phyloP scores from a whole-genome alignment of 2,797 vertebrate genomes.

The Tragopan temminckii region DNA sequence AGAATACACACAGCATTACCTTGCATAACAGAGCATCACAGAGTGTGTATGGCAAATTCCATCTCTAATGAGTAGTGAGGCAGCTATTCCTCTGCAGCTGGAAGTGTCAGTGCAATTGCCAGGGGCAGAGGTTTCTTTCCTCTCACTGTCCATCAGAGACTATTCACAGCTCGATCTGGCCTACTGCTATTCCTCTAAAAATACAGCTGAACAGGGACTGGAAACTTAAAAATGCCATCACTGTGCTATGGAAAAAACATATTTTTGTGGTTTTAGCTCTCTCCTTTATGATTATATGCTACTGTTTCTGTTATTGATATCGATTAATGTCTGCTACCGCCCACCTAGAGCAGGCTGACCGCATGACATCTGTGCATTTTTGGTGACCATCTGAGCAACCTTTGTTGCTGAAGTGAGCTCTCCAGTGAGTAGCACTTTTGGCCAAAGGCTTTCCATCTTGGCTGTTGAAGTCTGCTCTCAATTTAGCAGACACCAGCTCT shows the following conservation, averaged over 20 bases:
- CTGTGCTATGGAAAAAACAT: background rate
- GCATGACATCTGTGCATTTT: fast-evolving
- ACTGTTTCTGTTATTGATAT: constrained; percentile 21
- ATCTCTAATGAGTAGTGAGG: constrained; percentile 35
- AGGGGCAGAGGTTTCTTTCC: constrained; percentile 41
- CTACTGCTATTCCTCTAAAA: constrained; percentile 28
- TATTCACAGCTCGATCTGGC: background rate
- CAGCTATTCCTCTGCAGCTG: constrained; percentile 49
- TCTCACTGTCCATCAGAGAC: background rate
- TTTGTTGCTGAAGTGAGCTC: background rate
- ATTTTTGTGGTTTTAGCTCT: constrained; percentile 1
- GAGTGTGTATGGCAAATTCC: constrained; percentile 53
- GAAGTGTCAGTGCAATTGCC: constrained; percentile 17
- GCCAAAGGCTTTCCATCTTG: background rate
- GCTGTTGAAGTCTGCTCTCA: background rate
- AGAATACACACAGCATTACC: background rate
- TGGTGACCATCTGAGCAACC: background rate
- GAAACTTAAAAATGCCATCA: background rate
- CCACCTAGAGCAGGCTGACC: background rate
- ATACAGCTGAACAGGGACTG: background rate
- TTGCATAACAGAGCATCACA: constrained; percentile 29
- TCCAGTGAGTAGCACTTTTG: background rate
- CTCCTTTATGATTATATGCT: constrained; percentile 20
- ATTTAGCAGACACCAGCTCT: background rate
- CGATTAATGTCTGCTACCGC: constrained; percentile 31